Base-by-base conservation (phyloP, 2,888 invertebrate species). In the Diabrotica balteata region DNA sequence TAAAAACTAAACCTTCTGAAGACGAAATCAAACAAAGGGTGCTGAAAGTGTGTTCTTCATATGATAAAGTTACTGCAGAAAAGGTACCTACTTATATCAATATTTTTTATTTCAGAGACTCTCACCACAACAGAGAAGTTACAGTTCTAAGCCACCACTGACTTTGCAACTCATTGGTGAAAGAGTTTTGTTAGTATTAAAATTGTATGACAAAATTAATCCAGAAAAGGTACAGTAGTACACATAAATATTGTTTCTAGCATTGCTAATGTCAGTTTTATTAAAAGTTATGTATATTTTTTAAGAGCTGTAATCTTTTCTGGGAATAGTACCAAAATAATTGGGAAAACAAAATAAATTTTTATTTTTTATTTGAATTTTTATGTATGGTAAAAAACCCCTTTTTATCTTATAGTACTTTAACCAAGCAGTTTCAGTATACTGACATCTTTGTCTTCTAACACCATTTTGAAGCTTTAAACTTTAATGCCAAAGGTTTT, bases 121-220 rank as follows among this genome's bases (percentile, higher is more conserved):
- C 83, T 86, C 86, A 86, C 86, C 88, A 86, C 88, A 86, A 84
- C 86, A 86, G 81, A 91, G 93, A 85, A 88, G 87, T 85, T 94
- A 91, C 89, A 91, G 93, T 85, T 86, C 85, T 75, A 91, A 90
- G 81, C 88, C 90, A 75, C 95, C 95, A 74, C 87, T 95, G 80
- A 88, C 93, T 73, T 87, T 96, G 84, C 92, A 93, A 81, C 88
- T 93, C 80, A 93, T 97, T 85, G 86, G 89, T 83, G 93, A 95
- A 84, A 90, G 99, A 84, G 96, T 98, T 76, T 86, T 97, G 80
- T 92, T 99, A 86, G 96, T 98, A 75, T 91, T 99, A 81, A 94
- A 94, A 87, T 91, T 98, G 78, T 99, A 96, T 88, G 99, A 99
- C 89, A 99, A 99, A 91, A 88, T 98, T 86, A 90, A 93, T 82